Percentiles rank a stretch among this genome's conserved stretches.
phyloP scores from a whole-genome alignment of 2,797 vertebrate species.

The Tragopan temminckii region DNA sequence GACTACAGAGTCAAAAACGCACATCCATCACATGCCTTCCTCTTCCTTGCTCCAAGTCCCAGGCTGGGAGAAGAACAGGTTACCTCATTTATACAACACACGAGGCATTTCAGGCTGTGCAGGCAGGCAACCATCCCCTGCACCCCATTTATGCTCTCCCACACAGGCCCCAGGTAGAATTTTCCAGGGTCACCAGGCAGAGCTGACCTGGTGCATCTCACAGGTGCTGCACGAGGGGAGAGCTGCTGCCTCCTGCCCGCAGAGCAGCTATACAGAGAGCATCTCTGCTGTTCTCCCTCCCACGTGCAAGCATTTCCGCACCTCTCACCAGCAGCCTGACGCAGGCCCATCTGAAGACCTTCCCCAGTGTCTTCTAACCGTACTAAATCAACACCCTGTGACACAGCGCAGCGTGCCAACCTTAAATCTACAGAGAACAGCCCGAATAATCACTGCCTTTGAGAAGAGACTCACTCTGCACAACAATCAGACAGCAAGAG shows the following conservation, averaged over 20 bases:
- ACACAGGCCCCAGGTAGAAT: neutral
- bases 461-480: neutral
- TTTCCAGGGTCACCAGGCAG: neutral
- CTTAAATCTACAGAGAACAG: neutral
- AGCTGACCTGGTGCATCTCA: neutral
- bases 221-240: neutral
- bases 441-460: fast-evolving
- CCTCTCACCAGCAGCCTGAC: neutral
- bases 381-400: fast-evolving
- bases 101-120: fast-evolving
- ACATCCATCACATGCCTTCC: neutral
- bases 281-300: fast-evolving
- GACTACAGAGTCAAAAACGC: constrained; percentile 36
- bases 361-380: fast-evolving
- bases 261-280: neutral
- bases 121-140: neutral
- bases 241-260: neutral
- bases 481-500: neutral
- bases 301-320: fast-evolving
- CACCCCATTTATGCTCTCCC: fast-evolving
- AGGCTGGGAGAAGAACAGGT: fast-evolving
- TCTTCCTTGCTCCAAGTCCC: neutral
- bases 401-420: fast-evolving
- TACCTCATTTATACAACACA: neutral
- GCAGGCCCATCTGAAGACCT: neutral